Conservation (phyloP, 1,140 invertebrate species). For the Listronotus bonariensis region DNA sequence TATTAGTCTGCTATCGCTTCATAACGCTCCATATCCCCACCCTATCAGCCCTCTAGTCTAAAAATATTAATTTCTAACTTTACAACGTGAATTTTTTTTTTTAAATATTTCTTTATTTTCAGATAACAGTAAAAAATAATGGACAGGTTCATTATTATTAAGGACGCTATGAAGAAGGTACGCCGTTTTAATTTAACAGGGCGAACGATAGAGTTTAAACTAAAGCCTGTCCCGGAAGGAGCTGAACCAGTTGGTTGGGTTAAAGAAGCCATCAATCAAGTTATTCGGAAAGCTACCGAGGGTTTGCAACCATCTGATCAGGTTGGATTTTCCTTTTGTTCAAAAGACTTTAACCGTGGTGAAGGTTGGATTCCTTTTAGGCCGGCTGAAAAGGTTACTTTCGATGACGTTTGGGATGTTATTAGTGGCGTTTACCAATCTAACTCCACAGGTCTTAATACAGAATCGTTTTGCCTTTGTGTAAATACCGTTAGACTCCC, state of each 20-base stretch:
- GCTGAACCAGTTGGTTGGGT: neutral
- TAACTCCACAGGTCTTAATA: conserved; percentile 1
- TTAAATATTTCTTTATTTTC: too few species aligned
- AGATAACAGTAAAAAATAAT: too few species aligned
- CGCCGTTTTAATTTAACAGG: too few species aligned
- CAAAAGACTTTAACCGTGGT: conserved; percentile 6
- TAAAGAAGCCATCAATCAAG: neutral
- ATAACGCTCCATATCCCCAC: too few species aligned
- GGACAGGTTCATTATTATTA: too few species aligned
- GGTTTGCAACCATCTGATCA: neutral
- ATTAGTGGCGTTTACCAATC: conserved; percentile 11
- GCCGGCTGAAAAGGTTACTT: neutral
- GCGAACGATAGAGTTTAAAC: too few species aligned
- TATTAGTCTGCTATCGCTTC: too few species aligned
- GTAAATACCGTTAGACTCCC: neutral
- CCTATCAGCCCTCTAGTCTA: too few species aligned
- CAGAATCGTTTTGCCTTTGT: neutral
- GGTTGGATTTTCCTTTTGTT: conserved; percentile 7
- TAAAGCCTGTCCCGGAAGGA: neutral
- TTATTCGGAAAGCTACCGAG: neutral
- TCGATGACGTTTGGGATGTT: conserved; percentile 7
- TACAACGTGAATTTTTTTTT: too few species aligned
- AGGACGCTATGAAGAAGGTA: too few species aligned
- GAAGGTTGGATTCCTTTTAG: conserved; percentile 5
- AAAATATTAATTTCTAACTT: too few species aligned